Evolutionary conservation across 2,797 vertebrate species (phyloP), one percentile per base, ranked within the genome.

Genomic region (Delichon dasypus): DNA sequence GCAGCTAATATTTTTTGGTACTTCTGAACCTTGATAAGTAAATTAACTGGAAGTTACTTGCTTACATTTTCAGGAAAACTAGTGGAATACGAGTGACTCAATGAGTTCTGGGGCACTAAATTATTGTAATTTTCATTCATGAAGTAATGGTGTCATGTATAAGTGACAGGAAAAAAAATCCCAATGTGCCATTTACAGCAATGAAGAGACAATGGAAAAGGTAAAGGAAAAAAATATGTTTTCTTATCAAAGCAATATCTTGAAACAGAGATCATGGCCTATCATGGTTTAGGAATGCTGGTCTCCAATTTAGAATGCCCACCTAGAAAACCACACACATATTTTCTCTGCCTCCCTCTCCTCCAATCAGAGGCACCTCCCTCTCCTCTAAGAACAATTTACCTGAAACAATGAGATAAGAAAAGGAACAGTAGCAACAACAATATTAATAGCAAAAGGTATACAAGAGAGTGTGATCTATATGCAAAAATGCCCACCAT

Each of bases 301-400:
- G 38, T 45, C 7, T 73, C 25, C n/a, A 66, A 5, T 51, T 29
- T 42, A 42, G 21, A 47, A 22, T 8, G 27, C 45, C 13, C 14
- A 27, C 26, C 11, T 18, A 36, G 54, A 75, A 77, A 30, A 5
- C 0, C 5, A 9, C 19, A n/a, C 1, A 4, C 1, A 7, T 45
- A 29, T 51, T 44, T 51, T 2, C 26, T 47, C 7, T 1, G 0
- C 5, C 16, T 45, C 5, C 20, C 9, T 5, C 11, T 34, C 10
- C 11, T 77, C 16, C 13, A 54, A 4, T 2, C 1, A 0, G 15
- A 70, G 8, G 25, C 48, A 40, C 34, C 36, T 38, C 36, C 36
- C 36, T 38, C 36, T 38, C 36, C 36, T 25, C 26, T 34, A 62
- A 26, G 29, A 64, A 65, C 2, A 48, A 34, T 20, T 48, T 73